These are phyloP conservation scores for Nothoprocta perdicaria DNA, from an alignment of 2,113 vertebrate genomes.

Conservation along the genomic window DNA sequence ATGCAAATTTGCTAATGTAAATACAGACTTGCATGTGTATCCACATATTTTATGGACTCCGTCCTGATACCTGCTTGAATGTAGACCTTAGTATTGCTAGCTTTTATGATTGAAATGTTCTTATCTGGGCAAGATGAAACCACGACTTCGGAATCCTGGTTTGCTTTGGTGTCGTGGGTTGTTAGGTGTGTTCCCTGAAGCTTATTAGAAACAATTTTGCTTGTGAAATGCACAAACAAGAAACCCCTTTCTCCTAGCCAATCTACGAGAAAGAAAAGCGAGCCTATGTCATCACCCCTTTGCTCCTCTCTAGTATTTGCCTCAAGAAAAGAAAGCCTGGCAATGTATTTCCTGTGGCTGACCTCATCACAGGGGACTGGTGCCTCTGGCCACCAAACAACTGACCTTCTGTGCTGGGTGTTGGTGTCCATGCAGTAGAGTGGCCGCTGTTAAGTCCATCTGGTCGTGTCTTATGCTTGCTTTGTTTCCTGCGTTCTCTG, in stretches of 20 bases:
- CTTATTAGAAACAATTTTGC: not conserved
- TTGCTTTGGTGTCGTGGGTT: not conserved
- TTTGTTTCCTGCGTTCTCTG: not conserved
- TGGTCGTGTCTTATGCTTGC: not conserved
- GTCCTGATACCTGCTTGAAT: not conserved
- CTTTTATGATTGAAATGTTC: not conserved
- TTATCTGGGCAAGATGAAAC: not conserved
- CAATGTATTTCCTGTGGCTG: not conserved
- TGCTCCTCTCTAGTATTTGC: accelerated
- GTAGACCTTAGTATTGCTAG: not conserved
- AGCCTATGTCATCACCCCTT: accelerated
- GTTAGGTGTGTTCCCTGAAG: accelerated
- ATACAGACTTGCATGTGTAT: not conserved
- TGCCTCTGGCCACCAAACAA: not conserved
- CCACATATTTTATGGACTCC: not conserved
- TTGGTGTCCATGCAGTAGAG: not conserved
- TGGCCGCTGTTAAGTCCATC: not conserved
- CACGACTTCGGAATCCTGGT: not conserved
- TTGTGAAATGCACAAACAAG: not conserved
- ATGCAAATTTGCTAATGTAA: conserved; percentile 36
- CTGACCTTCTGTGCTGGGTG: not conserved
- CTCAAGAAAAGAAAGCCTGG: not conserved
- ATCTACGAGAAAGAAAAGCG: not conserved
- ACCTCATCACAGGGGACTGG: not conserved
- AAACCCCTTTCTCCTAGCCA: not conserved